Conservation (phyloP, 1,140 invertebrate genomes). For the Leptinotarsa defecta region DNA sequence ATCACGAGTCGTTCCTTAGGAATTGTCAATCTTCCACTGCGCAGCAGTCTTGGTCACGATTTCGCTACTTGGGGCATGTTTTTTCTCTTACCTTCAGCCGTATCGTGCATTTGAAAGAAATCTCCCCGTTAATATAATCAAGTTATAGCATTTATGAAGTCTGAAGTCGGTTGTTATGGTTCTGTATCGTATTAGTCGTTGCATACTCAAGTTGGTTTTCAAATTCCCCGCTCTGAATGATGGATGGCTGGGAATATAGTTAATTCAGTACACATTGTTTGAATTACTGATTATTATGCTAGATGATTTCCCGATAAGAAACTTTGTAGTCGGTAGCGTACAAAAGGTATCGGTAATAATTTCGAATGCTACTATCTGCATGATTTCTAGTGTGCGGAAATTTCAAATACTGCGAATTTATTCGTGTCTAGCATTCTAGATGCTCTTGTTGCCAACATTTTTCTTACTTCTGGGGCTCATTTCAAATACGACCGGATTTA, state of each 20-base stretch:
- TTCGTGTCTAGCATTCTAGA: not conserved
- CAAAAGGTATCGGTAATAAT: no score
- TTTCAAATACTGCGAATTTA: no score
- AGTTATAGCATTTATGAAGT: not conserved
- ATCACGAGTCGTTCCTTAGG: constrained; percentile 7
- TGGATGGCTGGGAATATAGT: not conserved
- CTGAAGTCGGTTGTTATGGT: not conserved
- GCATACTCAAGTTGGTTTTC: not conserved
- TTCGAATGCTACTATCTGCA: no score
- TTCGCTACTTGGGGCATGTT: constrained; percentile 12
- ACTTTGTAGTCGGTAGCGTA: no score
- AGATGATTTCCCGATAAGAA: no score
- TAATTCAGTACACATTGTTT: no score
- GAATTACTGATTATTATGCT: no score
- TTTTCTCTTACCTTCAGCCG: not conserved
- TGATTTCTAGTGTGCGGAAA: no score
- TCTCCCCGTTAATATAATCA: not conserved
- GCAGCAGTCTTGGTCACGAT: not conserved
- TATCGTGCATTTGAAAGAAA: not conserved
- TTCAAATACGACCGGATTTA: no score
- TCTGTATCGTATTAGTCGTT: not conserved
- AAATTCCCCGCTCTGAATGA: not conserved
- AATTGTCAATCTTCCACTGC: constrained; percentile 12
- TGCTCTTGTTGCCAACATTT: constrained; percentile 14
- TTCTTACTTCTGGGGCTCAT: no score